A percentile compares a stretch with the other conserved stretches of the same genome.
Conservation (phyloP, 2,797 vertebrate genomes). For the Miichthys miiuy region DNA sequence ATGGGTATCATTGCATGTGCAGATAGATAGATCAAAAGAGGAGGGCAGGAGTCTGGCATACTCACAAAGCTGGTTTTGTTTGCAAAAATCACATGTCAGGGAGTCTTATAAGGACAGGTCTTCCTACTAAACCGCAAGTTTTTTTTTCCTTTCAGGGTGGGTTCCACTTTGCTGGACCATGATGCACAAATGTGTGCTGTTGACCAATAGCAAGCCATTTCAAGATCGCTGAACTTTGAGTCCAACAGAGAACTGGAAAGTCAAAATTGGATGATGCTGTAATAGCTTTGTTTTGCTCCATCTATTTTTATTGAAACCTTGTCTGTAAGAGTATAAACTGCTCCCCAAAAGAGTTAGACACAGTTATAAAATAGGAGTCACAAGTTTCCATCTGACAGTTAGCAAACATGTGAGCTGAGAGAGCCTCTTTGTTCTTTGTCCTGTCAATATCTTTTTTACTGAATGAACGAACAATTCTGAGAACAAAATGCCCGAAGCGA, state of each 20-base stretch:
- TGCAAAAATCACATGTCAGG: not conserved
- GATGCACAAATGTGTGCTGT: not conserved
- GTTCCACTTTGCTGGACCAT: not conserved
- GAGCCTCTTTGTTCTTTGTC: not conserved
- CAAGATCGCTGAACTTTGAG: not conserved
- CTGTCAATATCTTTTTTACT: not conserved
- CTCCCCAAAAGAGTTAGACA: not conserved
- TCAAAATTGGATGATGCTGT: not conserved
- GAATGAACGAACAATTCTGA: not conserved
- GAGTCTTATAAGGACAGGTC: not conserved
- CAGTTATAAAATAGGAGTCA: not conserved
- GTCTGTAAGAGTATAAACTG: not conserved
- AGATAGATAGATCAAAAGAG: slow-evolving; percentile 1
- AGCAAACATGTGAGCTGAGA: not conserved
- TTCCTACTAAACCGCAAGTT: not conserved
- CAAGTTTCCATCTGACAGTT: not conserved
- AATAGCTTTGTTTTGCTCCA: not conserved
- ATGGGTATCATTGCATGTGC: not conserved
- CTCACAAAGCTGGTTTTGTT: not conserved
- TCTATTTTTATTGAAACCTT: not conserved
- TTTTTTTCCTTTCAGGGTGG: not conserved
- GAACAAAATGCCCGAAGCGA: not conserved
- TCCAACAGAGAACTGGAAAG: not conserved
- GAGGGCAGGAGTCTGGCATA: not conserved
- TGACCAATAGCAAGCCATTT: not conserved